These are phyloP conservation scores for Lepidocyrtinus sp. DNA, from an alignment of 2,888 invertebrate genomes.

Conservation along the genomic window DNA sequence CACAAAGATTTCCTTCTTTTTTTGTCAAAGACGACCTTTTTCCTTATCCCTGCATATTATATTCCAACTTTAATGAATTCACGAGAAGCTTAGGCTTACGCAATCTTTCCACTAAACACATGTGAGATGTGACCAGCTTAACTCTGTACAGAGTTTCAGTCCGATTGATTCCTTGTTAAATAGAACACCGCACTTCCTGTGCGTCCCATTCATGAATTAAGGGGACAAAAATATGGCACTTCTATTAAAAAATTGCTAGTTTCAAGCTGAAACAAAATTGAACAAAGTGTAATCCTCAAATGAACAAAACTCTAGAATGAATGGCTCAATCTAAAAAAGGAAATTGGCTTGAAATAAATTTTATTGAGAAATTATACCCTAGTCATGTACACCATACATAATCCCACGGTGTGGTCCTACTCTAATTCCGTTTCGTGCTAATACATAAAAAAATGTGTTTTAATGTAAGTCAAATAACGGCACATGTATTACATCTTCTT, in stretches of 20 bases:
- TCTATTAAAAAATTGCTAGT: neutral
- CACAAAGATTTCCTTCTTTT: neutral
- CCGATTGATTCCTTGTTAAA: slow-evolving; percentile 46
- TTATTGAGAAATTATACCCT: slow-evolving; percentile 1
- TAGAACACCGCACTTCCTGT: slow-evolving; percentile 57
- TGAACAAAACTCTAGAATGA: neutral
- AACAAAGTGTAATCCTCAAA: slow-evolving; percentile 1
- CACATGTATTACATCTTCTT: no score
- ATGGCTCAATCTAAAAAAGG: neutral
- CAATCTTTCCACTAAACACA: slow-evolving; percentile 15
- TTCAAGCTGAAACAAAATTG: neutral
- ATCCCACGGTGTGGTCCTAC: neutral
- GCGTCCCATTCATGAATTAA: neutral
- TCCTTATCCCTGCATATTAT: neutral
- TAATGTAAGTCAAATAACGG: no score
- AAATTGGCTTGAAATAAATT: neutral
- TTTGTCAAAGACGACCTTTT: slow-evolving; percentile 41
- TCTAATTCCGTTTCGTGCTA: slow-evolving; percentile 24
- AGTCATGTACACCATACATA: neutral
- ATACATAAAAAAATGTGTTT: no score
- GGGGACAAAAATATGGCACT: slow-evolving; percentile 36
- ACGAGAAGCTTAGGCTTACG: no score
- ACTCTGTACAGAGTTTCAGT: neutral
- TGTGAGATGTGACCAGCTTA: slow-evolving; percentile 24
- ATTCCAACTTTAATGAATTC: slow-evolving; percentile 53